Evolutionary conservation across 2,113 vertebrate genomes (phyloP), one percentile per base, ranked within the genome.

Genomic region (Azemiops feae): DNA sequence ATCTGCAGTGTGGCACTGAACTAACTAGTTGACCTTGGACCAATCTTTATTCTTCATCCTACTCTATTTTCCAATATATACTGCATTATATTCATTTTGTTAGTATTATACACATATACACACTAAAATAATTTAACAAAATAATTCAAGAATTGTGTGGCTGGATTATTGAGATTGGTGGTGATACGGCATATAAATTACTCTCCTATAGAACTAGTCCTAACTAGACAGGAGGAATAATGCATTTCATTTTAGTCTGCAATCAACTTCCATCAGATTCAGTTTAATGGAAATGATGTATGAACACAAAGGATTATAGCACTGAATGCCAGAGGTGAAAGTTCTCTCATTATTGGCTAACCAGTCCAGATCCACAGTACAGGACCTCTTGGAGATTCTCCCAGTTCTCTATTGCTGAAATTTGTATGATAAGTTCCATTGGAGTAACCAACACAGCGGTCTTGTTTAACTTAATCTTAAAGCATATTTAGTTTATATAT

Each of bases 141-240:
- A 74, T 39, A 2, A 18, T 34, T 74, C 16, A 74, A 39, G n/a
- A 39, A 39, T 39, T 20, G n/a, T 74, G n/a, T 39, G 53, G 39
- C 30, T 34, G 52, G 85, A 89, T 87, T 86, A 92, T 94, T 94
- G 18, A 25, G 92, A 50, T 1, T 93, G 89, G 55, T 95, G 53
- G 54, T 11, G 93, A 34, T 39, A 86, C 27, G 1, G 0, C 11
- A 88, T 88, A 39, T 86, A 89, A 92, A 30, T 57, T 91, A 88
- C n/a, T 91, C 3, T 34, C 90, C 74, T 81, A 60, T 0, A 1
- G 89, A 91, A 88, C 25, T 87, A 20, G 7, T 93, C 94, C 91
- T 1, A 60, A 43, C 57, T 10, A 45, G 0, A 22, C 22, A 91
- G n/a, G 74, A 92, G 86, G 43, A 47, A 74, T 6, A 91, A 25